Base-by-base conservation (phyloP, 1,140 invertebrate genomes). In the Teleopsis dalmanni region DNA sequence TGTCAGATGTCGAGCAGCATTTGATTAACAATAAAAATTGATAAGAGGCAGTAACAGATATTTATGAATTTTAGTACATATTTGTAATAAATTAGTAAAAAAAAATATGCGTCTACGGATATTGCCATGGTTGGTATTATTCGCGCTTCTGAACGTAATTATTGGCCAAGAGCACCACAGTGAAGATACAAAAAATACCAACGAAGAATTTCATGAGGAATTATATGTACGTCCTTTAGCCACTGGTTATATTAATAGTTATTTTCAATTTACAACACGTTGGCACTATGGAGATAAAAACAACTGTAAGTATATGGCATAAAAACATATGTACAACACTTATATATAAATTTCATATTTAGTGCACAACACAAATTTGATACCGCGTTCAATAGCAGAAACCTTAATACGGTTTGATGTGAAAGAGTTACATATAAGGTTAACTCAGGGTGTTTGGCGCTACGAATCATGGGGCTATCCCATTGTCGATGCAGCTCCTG, bases 401-500 rank as follows among this genome's bases (percentile, higher is more conserved):
- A 83, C 98, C n/a, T 77, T 98, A 57, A 76, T 81, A 46, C 77
- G 84, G 14, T 88, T 92, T 65, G 76, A 84, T 63, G 81, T 98
- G 1, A 82, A 89, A 64, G 95, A 98, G 68, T 71, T 99, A 7
- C 91, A 97, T 69, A 76, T 98, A 26, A 86, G 83, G 49, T 75
- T 98, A 46, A 95, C 93, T 1, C 87, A 93, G 72, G 95, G 95
- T 4, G 72, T 92, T 38, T 99, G 95, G 95, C 81, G 85, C 49
- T 84, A 95, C 71, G 79, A 90, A 60, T 81, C 83, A 50, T 98
- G 93, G 94, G 95, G 94, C 6, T 95, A 95, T 75, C 83, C 90
- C 23, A 79, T 88, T 27, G 71, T 84, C 10, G 84, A 90, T 75
- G 85, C 91, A 29, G 87, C 91, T 14, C 85, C 92, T 22, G 95